Base-by-base conservation (phyloP, 2,113 vertebrate species). In the Cyanoliseus patagonus region DNA sequence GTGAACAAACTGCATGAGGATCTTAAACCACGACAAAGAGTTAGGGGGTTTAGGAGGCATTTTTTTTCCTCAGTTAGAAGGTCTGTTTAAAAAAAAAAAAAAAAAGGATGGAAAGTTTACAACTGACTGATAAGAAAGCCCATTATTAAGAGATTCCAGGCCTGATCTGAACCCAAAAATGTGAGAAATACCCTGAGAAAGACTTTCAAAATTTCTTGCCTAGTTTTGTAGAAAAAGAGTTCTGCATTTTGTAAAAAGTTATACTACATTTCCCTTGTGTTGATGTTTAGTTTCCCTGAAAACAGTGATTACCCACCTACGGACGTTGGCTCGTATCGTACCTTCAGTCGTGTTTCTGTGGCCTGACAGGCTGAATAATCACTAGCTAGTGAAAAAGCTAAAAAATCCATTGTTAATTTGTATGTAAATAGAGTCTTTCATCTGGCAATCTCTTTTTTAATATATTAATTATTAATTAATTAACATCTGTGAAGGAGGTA, bases 11-110 rank as follows among this genome's bases (percentile, higher is more conserved):
- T 44, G 42, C 42, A 18, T 44, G 42, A 18, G 42, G 17, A 44
- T 44, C 42, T 44, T 44, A 44, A 44, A 44, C 42, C 42, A 44
- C 0, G 8, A 44, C 42, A 77, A 86, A 53, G 0, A 42, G 1
- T 49, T 67, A 15, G 6, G 4, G 0, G 8, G 1, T 68, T 80
- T 23, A 51, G 15, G 8, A 51, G 15, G 8, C 9, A 3, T 24
- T 42, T 81, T 44, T 41, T 62, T 53, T 2, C 6, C 49, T 90
- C 15, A 2, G 10, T 41, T 95, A 10, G 11, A 59, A 63, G 16
- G 1, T 47, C 84, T 37, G 3, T 62, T 75, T 0, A 16, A 14
- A 14, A 42, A 46, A 73, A 0, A 27, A 61, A n/a, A 73, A 47
- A 7, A 51, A 75, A 47, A 73, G 2, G 4, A 62, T 35, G 4